A percentile compares a stretch with the other conserved stretches of the same genome.
Evolutionary conservation across 1,140 invertebrate genomes (phyloP).

Genomic region (Aphaenogaster ashmeadi): DNA sequence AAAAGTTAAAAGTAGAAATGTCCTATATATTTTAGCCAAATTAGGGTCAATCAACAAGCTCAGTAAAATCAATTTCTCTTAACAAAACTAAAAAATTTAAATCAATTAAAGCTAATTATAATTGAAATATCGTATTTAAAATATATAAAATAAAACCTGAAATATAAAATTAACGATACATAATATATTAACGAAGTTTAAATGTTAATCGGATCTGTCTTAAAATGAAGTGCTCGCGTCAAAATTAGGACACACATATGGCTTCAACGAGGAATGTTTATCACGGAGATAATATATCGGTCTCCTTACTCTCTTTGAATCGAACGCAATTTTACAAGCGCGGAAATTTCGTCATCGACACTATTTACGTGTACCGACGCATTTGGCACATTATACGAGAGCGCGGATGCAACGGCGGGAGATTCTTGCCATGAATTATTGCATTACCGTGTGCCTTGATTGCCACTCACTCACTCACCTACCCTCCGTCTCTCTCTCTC

Average conservation of each 20-base stretch:
- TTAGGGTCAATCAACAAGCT: neutral
- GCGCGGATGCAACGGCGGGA: constrained; percentile 20
- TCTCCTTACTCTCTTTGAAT: neutral
- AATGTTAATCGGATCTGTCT: constrained; percentile 9
- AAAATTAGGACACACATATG: neutral
- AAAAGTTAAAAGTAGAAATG: neutral
- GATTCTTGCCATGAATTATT: constrained; percentile 69
- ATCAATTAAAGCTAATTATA: neutral
- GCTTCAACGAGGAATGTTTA: neutral
- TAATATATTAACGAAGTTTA: neutral
- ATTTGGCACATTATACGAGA: constrained; percentile 41
- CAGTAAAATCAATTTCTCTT: neutral
- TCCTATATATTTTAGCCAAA: neutral
- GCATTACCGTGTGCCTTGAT: constrained; percentile 69
- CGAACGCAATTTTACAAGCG: constrained; percentile 33
- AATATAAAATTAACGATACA: constrained; percentile 7
- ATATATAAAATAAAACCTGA: neutral
- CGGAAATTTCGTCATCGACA: neutral
- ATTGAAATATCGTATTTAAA: neutral
- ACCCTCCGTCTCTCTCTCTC: neutral
- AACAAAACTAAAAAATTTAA: neutral
- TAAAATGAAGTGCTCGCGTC: neutral
- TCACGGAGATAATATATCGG: neutral
- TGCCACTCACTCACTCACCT: constrained; percentile 45
- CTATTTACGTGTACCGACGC: constrained; percentile 14